Evolutionary conservation across 2,113 vertebrate species (phyloP), one percentile per base, ranked within the genome.

Genomic region (Kobus ellipsiprymnus): DNA sequence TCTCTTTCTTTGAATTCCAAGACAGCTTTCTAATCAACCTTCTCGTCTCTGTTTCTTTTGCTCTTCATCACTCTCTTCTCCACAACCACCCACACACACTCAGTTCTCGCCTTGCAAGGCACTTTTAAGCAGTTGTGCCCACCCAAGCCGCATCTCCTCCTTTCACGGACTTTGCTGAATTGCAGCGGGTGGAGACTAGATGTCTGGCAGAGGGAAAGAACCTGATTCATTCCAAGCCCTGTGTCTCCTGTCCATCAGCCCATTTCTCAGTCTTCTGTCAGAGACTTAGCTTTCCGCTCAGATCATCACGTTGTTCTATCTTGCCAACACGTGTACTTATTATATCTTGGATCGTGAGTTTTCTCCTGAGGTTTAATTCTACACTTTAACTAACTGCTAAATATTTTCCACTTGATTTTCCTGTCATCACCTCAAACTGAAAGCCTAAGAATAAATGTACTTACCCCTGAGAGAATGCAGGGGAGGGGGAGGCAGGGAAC

Each of bases 301-400:
- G 86, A 11, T 25, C 21, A 29, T 54, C 54, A 29, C 48, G 25
- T 11, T 23, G 2, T 50, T 36, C 44, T 36, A 16, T 29, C 33
- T 95, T 67, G 13, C 50, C n/a, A 60, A 16, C 55, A 74, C 30
- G 30, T 55, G 55, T 27, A 17, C 15, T 96, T n/a, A 27, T 67
- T 87, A 46, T 13, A 46, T 55, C 50, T 74, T 80, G 29, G 62
- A 64, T 77, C 50, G 30, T 62, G 55, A 89, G 29, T 94, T 94
- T 93, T 92, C 94, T 46, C 52, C 59, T 25, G 29, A 33, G 40
- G 21, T 80, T 95, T 91, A 59, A 90, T 60, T 97, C 81, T 77
- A 93, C 46, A 33, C 88, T 92, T 92, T 91, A 57, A 29, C 29
- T 78, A 50, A 33, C 10, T 87, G 19, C 52, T 87, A 80, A 93